Evolutionary conservation across 2,113 vertebrate genomes (phyloP).

Genomic region (Fukomys damarensis): DNA sequence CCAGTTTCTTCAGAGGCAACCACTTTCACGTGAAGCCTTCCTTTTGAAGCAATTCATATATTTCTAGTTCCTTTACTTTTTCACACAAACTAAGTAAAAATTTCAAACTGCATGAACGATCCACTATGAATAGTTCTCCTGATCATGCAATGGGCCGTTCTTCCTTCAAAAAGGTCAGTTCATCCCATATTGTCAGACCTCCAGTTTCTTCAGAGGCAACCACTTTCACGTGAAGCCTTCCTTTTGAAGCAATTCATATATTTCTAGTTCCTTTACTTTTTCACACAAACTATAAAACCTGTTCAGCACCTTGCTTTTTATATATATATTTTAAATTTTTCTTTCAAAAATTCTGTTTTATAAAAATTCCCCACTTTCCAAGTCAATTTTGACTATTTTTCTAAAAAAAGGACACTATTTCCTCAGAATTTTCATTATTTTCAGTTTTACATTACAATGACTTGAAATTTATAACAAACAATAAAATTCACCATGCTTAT

Average conservation of each 20-base stretch:
- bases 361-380: background rate
- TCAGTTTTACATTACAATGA: background rate
- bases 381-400: constrained; percentile 47
- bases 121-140: background rate
- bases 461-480: constrained; percentile 41
- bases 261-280: background rate
- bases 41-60: background rate
- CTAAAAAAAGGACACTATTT: constrained; percentile 49
- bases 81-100: background rate
- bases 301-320: constrained; percentile 26
- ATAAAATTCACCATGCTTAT: background rate
- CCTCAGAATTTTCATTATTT: constrained; percentile 31
- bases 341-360: background rate
- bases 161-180: background rate
- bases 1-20: background rate
- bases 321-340: background rate
- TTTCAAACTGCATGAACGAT: background rate
- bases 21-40: background rate
- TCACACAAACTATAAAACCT: background rate
- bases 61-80: background rate
- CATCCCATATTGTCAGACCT: background rate
- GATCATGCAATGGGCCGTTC: background rate
- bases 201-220: background rate
- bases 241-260: background rate
- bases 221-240: background rate